Base-by-base conservation (phyloP, 2,113 vertebrate genomes). In the Tychaedon coryphoeus region DNA sequence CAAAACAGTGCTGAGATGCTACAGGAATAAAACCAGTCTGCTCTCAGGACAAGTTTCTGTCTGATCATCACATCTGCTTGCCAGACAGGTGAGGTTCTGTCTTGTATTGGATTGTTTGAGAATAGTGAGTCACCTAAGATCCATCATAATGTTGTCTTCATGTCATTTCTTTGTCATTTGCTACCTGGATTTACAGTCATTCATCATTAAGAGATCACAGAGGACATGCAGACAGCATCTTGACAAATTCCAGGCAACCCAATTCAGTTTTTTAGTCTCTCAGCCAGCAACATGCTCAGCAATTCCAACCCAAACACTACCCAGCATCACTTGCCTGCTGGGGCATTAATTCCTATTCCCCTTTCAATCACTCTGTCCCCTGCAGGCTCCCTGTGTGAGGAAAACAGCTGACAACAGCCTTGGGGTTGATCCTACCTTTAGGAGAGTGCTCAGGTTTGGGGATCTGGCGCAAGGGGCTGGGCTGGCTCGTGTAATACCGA, bases 391-490 rank as follows among this genome's bases (percentile, higher is more conserved):
- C 36, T 24, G 38, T 47, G 10, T 76, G 22, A 83, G 60, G 34
- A 53, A 42, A 84, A 51, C 14, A 66, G 34, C 50, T 33, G 48
- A 65, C 10, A 71, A 7, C 6, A 64, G 33, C 54, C 24, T 33
- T 4, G 22, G 38, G 40, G 28, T 13, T 15, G 36, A 28, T 64
- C 95, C 77, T 97, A 98, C 98, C 98, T 98, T 97, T 98, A 82
- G 97, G 98, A 91, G 98, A 98, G 47, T 96, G 92, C n/a, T 98
- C 98, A 29, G 96, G 61, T 86, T 42, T 98, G 77, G 97, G 92
- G 48, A 74, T 87, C n/a, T 97, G 97, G 54, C 96, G 96, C 12
- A 95, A 73, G 13, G 97, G 94, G 90, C 89, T 97, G 54, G 97
- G 96, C 86, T 97, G 97, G 94, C 97, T 97, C 73, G 91, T 75